Percentiles rank a stretch among this genome's conserved stretches.
phyloP scores from a whole-genome alignment of 92 coral and sea anemone genomes.

The Chrysogorgia sp. region DNA sequence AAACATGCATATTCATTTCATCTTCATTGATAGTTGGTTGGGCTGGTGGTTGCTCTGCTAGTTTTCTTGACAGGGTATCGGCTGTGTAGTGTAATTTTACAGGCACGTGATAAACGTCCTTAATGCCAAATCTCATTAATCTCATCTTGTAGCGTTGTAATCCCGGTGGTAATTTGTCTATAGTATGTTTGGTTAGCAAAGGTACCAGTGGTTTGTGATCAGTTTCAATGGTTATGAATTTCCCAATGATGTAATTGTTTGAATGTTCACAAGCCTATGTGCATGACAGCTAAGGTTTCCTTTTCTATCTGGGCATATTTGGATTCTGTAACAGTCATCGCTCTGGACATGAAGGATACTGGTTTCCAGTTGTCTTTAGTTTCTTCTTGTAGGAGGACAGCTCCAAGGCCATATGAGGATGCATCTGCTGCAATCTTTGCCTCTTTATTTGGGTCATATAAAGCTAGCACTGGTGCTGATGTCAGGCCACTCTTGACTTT shows the following conservation, averaged over 20 bases:
- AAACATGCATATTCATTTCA: constrained; percentile 45
- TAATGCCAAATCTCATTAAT: constrained; percentile 58
- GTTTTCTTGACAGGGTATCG: constrained; percentile 54
- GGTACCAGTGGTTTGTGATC: constrained; percentile 61
- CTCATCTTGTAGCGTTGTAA: constrained; percentile 53
- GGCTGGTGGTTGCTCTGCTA: background rate
- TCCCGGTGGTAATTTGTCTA: constrained; percentile 44
- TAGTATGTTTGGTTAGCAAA: no score
- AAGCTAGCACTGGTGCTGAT: constrained; percentile 51
- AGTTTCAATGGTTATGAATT: constrained; percentile 42
- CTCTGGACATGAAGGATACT: constrained; percentile 29
- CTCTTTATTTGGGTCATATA: constrained; percentile 47
- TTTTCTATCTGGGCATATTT: constrained; percentile 61
- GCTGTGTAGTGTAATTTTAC: constrained; percentile 35
- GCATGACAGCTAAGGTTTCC: constrained; percentile 63
- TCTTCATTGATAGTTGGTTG: constrained; percentile 15
- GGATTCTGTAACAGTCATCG: constrained; percentile 54
- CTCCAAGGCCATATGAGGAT: constrained; percentile 55
- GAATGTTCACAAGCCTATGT: constrained; percentile 53
- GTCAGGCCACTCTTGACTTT: constrained; percentile 51
- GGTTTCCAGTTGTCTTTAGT: constrained; percentile 41
- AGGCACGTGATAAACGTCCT: constrained; percentile 40
- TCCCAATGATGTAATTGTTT: constrained; percentile 48
- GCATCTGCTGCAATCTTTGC: constrained; percentile 55
- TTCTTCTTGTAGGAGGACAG: constrained; percentile 47